Conservation (phyloP, 2,888 invertebrate species). For the Drosophila kuntzei region DNA sequence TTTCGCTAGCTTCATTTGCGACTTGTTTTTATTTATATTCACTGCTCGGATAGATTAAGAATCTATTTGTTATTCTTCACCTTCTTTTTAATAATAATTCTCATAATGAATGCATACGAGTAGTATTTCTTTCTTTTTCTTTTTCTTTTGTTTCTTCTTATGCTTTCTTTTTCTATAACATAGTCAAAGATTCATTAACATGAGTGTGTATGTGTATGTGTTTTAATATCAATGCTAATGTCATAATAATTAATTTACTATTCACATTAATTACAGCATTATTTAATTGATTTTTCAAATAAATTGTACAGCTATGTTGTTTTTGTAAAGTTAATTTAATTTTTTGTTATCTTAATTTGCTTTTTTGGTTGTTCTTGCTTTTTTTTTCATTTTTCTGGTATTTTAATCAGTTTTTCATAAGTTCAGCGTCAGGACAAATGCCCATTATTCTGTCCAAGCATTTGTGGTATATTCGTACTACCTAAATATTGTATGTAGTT, state of each 20-base stretch:
- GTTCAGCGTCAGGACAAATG: constrained; percentile 47
- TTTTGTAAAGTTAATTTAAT: constrained; percentile 25
- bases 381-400: constrained; percentile 8
- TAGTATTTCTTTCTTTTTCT: constrained; percentile 20
- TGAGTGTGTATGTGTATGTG: constrained; percentile 33
- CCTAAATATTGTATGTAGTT: constrained; percentile 31
- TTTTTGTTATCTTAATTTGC: constrained; percentile 11
- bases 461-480: constrained; percentile 43
- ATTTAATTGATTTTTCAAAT: constrained; percentile 71
- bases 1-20: constrained; percentile 51
- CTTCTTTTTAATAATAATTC: constrained; percentile 30
- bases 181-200: constrained; percentile 51
- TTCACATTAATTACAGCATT: constrained; percentile 77
- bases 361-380: constrained; percentile 5
- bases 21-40: constrained; percentile 33
- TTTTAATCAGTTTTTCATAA: constrained; percentile 54
- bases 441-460: constrained; percentile 48
- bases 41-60: constrained; percentile 40
- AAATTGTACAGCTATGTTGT: constrained; percentile 62
- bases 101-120: constrained; percentile 45
- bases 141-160: constrained; percentile 12
- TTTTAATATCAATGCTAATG: constrained; percentile 58
- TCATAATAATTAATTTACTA: constrained; percentile 71
- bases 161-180: constrained; percentile 32
- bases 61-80: constrained; percentile 10